Evolutionary conservation across 2,888 invertebrate genomes (phyloP), one percentile per base, ranked within the genome.

Genomic region (Callinectes sapidus): DNA sequence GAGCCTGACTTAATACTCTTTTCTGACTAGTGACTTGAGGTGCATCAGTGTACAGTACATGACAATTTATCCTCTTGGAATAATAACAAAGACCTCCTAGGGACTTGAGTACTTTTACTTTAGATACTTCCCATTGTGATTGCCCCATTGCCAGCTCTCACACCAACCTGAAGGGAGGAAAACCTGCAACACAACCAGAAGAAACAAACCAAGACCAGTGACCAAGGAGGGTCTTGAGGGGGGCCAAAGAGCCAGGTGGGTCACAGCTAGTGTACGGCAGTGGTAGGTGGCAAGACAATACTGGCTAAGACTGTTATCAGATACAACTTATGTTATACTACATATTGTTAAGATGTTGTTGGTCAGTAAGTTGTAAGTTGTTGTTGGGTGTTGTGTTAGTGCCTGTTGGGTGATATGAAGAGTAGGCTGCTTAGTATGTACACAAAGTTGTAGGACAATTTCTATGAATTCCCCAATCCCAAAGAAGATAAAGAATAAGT

Each of bases 381-480:
- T 81, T 35, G 81, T 35, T 81, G 81, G 35, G 35, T 81, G 81
- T 81, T 81, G 87, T 87, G 87, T 87, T 42, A 48, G 87, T 87
- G 71, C 5, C 13, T 87, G 87, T 87, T 42, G 42, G n/a, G 23
- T 42, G 18, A 35, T 23, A n/a, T 42, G 48, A 35, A 87, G 87
- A 87, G 87, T 16, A 39, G 48, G 87, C n/a, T 87, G 42, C 48
- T 87, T n/a, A n/a, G 48, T 87, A 54, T 87, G 87, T 87, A 54
- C 48, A 54, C 48, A 87, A 48, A 6, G 35, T 61, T 71, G 71
- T 71, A 71, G n/a, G 61, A 61, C 16, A 5, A 71, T 71, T 6
- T 23, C n/a, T 71, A 28, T 71, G 71, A 28, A 28, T 71, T 23
- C 23, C 71, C 71, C 71, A 28, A 10, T 71, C 23, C 71, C 23